phyloP scores from a whole-genome alignment of 2,113 vertebrate species.

The Glaucomys volans region DNA sequence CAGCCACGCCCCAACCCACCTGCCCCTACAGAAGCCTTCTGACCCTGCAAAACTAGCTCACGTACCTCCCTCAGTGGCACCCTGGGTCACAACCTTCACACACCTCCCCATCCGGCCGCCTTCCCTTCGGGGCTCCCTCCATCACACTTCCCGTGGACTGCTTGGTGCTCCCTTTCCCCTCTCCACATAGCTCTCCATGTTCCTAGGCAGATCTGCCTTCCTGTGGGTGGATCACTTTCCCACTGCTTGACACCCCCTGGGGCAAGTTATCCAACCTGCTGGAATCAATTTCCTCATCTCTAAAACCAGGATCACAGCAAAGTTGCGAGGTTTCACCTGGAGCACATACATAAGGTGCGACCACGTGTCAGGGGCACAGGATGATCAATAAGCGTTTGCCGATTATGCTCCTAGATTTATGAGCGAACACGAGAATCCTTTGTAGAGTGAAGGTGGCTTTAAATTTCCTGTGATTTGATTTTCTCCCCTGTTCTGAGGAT shows the following conservation, averaged over 20 bases:
- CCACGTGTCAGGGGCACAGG: background rate
- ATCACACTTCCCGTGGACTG: fast-evolving
- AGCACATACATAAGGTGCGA: conserved; percentile 49
- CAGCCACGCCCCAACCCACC: background rate
- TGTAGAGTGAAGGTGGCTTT: conserved; percentile 59
- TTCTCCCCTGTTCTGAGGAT: conserved; percentile 43
- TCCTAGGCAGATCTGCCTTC: background rate
- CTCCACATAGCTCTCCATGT: too few species aligned
- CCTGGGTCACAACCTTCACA: background rate
- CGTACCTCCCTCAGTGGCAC: background rate
- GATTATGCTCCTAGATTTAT: conserved; percentile 67
- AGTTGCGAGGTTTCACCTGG: background rate
- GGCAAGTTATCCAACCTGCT: background rate
- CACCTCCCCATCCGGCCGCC: fast-evolving
- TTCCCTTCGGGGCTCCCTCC: background rate
- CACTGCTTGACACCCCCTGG: background rate
- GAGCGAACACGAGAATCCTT: conserved; percentile 41
- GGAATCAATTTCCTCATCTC: conserved; percentile 43
- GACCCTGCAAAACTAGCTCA: background rate
- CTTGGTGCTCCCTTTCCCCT: background rate
- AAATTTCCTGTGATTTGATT: conserved; percentile 60
- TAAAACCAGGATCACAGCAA: conserved; percentile 34
- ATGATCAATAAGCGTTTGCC: conserved; percentile 67
- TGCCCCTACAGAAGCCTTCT: background rate
- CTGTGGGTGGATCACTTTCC: background rate